Percentiles rank a stretch among this genome's conserved stretches.
Conservation (phyloP, 2,113 vertebrate species). For the Pomatorhinus ruficollis region DNA sequence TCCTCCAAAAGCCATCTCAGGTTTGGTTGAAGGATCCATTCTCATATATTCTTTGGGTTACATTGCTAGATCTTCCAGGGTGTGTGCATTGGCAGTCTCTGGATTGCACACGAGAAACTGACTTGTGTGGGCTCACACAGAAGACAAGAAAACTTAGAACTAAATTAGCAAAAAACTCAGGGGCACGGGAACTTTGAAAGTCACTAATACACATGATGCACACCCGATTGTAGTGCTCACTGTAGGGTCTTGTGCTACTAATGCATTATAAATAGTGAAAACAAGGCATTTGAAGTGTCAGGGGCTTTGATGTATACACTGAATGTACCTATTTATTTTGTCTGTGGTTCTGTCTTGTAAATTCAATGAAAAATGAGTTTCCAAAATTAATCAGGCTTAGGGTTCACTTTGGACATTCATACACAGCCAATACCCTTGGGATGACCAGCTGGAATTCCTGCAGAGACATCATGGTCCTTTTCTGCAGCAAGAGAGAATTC, state of each 20-base stretch:
- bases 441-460: not conserved
- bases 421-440: not conserved
- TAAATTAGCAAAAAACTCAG: not conserved
- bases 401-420: not conserved
- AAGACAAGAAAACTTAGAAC: not conserved
- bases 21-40: not conserved
- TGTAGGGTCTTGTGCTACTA: not conserved
- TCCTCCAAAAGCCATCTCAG: not conserved
- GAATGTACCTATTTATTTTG: not conserved
- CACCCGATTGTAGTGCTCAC: not conserved
- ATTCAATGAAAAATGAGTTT: not conserved
- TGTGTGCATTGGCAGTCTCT: not conserved
- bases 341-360: not conserved
- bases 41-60: not conserved
- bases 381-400: not conserved
- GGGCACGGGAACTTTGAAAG: not conserved
- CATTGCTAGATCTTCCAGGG: not conserved
- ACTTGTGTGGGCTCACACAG: not conserved
- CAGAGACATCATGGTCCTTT: not conserved
- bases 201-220: not conserved
- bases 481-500: not conserved
- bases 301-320: not conserved
- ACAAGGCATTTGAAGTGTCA: not conserved
- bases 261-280: not conserved
- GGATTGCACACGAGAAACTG: fast-evolving